These are phyloP conservation scores for Protonemura montana DNA, from an alignment of 2,888 invertebrate genomes.

Conservation along the genomic window DNA sequence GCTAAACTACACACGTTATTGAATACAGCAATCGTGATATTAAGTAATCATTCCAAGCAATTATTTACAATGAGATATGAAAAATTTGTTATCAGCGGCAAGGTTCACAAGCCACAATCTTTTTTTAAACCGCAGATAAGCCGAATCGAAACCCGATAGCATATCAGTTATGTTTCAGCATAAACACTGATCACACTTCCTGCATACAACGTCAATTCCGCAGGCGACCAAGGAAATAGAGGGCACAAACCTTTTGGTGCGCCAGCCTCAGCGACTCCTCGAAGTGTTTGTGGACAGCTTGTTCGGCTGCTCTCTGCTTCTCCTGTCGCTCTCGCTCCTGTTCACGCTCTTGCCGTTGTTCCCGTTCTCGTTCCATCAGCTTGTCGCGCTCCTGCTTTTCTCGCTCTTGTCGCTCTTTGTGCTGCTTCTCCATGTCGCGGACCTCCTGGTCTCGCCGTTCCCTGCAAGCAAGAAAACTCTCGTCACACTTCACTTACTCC, in stretches of 20 bases:
- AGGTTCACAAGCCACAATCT: background rate
- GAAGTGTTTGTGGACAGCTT: constrained; percentile 87
- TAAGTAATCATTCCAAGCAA: background rate
- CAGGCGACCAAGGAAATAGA: background rate
- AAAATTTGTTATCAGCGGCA: background rate
- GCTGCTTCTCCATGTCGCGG: constrained; percentile 69
- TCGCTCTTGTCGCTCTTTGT: constrained; percentile 59
- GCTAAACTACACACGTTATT: background rate
- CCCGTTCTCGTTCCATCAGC: constrained; percentile 55
- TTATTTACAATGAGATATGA: constrained; percentile 3
- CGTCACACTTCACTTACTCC: background rate
- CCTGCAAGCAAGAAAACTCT: constrained; percentile 54
- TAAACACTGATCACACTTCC: constrained; percentile 37
- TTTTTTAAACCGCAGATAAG: constrained; percentile 23
- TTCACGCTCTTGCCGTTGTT: constrained; percentile 56
- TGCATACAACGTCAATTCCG: background rate
- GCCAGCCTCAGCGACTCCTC: constrained; percentile 84
- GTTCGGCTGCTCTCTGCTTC: constrained; percentile 64
- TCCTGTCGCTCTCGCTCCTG: constrained; percentile 70
- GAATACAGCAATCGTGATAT: background rate
- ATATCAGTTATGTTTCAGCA: background rate
- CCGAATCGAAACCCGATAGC: background rate
- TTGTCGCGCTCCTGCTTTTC: constrained; percentile 61
- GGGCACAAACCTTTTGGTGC: constrained; percentile 75
- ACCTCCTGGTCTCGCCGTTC: constrained; percentile 75